Percentiles rank a stretch among this genome's conserved stretches.
These are phyloP conservation scores for Drosophila persimilis DNA, from an alignment of 1,140 invertebrate species.

Conservation along the genomic window DNA sequence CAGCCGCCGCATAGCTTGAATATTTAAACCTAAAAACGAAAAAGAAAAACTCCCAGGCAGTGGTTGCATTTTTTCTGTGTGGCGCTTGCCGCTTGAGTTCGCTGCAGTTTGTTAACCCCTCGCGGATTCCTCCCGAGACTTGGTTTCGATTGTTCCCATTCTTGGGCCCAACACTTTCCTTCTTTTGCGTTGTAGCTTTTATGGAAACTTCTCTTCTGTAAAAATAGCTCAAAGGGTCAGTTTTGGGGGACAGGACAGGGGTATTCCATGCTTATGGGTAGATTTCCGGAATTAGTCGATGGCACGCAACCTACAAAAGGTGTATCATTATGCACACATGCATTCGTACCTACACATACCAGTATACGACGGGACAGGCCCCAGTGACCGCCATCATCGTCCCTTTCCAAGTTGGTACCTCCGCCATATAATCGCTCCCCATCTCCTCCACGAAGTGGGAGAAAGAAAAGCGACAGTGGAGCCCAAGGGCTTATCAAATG, in stretches of 20 bases:
- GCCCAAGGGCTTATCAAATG: too few relatives aligned
- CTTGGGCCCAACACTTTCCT: conserved; percentile 19
- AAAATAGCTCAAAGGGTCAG: conserved; percentile 34
- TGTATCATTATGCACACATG: conserved; percentile 55
- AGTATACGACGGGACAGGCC: conserved; percentile 21
- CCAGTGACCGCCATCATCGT: conserved; percentile 26
- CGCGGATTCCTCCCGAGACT: background rate
- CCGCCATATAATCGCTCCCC: background rate
- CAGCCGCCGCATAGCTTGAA: conserved; percentile 5
- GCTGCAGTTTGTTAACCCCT: conserved; percentile 69
- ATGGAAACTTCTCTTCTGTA: background rate
- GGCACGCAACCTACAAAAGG: conserved; percentile 56
- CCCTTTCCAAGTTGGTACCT: conserved; percentile 1
- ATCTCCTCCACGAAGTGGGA: too few relatives aligned
- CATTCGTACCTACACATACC: conserved; percentile 14
- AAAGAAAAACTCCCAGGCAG: background rate
- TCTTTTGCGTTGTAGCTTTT: conserved; percentile 55
- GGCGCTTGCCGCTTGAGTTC: conserved; percentile 55
- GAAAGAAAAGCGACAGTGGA: too few relatives aligned
- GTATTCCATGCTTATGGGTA: conserved; percentile 53
- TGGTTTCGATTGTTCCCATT: conserved; percentile 11
- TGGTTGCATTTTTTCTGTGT: conserved; percentile 15
- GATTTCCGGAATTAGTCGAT: conserved; percentile 67
- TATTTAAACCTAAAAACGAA: conserved; percentile 17
- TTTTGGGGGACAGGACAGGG: background rate